phyloP scores from a whole-genome alignment of 2,113 vertebrate species.

The Myotis yumanensis region DNA sequence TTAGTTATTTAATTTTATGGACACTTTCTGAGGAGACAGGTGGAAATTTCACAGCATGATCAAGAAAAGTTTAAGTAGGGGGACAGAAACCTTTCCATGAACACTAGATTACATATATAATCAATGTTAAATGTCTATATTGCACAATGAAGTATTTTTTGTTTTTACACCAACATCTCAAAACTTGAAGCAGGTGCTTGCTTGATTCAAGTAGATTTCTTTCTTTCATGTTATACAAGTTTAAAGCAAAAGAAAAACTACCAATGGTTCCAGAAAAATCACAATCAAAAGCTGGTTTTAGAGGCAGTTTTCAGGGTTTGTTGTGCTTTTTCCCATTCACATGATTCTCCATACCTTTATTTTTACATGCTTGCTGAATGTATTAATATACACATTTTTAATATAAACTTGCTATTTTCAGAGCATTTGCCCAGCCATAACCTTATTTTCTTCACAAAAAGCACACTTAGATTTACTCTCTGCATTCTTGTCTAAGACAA shows the following conservation, averaged over 20 bases:
- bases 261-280: neutral
- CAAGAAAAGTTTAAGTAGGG: neutral
- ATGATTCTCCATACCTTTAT: neutral
- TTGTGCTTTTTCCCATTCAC: neutral
- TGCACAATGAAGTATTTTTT: neutral
- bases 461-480: neutral
- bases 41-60: neutral
- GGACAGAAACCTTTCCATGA: neutral
- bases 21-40: neutral
- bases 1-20: neutral
- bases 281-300: neutral
- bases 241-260: neutral
- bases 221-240: neutral
- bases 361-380: neutral
- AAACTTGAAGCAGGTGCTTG: neutral
- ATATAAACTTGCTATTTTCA: neutral
- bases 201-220: neutral
- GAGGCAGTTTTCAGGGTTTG: neutral
- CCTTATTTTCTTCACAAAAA: neutral
- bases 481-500: neutral
- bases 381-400: neutral
- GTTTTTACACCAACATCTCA: neutral
- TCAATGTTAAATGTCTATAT: neutral
- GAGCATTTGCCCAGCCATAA: neutral
- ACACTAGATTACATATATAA: neutral